phyloP scores from a whole-genome alignment of 2,888 invertebrate species.

The Ophioninae sp. region DNA sequence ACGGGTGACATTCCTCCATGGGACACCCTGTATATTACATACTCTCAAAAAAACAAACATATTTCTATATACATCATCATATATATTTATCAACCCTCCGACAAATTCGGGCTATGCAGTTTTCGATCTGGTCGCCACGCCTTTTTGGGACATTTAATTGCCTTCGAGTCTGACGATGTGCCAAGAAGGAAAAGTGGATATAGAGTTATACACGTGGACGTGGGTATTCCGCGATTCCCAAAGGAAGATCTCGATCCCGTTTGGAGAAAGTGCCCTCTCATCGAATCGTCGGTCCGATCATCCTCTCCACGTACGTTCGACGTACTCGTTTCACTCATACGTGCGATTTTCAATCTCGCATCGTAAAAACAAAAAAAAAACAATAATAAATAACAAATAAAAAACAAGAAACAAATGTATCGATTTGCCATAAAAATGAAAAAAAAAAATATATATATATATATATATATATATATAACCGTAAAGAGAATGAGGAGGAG shows the following conservation, averaged over 20 bases:
- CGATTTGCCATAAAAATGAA: constrained; percentile 34
- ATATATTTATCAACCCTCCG: constrained; percentile 53
- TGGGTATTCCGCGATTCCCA: constrained; percentile 46
- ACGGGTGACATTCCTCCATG: too few relatives aligned
- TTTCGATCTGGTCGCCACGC: constrained; percentile 48
- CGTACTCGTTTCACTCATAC: constrained; percentile 14
- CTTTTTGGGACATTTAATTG: constrained; percentile 60
- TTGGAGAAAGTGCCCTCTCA: constrained; percentile 64
- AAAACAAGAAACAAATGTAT: constrained; percentile 7
- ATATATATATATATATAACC: too few relatives aligned
- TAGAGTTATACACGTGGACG: background rate
- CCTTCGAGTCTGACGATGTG: constrained; percentile 29
- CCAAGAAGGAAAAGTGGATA: constrained; percentile 6
- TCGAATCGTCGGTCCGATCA: constrained; percentile 49
- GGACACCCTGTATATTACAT: too few relatives aligned
- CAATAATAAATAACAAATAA: too few relatives aligned
- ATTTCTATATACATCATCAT: background rate
- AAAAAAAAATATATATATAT: too few relatives aligned
- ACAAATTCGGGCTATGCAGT: constrained; percentile 46
- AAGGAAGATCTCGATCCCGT: constrained; percentile 52
- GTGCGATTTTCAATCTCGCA: constrained; percentile 30
- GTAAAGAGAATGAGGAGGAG: background rate
- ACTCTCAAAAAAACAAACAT: too few relatives aligned
- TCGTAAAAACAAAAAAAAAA: constrained; percentile 22
- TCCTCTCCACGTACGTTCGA: background rate